Percentiles rank a stretch among this genome's conserved stretches.
Conservation (phyloP, 1,140 invertebrate genomes). For the Rhyzopertha dominica region DNA sequence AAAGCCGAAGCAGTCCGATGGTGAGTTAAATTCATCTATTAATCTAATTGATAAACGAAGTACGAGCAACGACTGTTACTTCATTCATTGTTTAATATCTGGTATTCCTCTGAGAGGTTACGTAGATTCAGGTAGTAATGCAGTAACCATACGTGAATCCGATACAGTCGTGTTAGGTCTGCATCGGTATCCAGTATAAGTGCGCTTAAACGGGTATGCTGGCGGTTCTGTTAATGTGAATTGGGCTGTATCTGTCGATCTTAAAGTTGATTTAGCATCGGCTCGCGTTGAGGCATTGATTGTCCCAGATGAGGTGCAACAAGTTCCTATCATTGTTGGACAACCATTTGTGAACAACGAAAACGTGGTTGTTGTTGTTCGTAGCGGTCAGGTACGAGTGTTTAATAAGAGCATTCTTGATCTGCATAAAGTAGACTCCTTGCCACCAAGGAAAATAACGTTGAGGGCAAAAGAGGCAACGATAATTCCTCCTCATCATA, state of each 20-base stretch:
- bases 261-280: slow-evolving; percentile 19
- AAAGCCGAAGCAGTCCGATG: too few relatives aligned
- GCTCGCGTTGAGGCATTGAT: slow-evolving; percentile 15
- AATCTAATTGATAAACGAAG: too few relatives aligned
- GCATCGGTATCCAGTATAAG: too few relatives aligned
- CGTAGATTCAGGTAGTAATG: too few relatives aligned
- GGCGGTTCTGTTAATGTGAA: background rate
- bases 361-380: slow-evolving; percentile 15
- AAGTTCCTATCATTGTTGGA: slow-evolving; percentile 22
- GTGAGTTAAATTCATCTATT: too few relatives aligned
- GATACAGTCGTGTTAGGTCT: too few relatives aligned
- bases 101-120: too few relatives aligned
- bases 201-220: slow-evolving; percentile 6
- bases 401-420: slow-evolving; percentile 13
- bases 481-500: slow-evolving; percentile 14
- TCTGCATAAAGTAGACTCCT: slow-evolving; percentile 17
- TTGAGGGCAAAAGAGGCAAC: slow-evolving; percentile 15
- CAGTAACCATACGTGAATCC: too few relatives aligned
- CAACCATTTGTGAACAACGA: slow-evolving; percentile 21
- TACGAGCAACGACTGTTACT: too few relatives aligned
- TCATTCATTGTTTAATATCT: too few relatives aligned
- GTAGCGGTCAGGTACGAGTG: slow-evolving; percentile 13
- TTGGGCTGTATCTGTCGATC: slow-evolving; percentile 1
- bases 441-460: slow-evolving; percentile 14
- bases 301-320: slow-evolving; percentile 19